Conservation (phyloP, 2,888 invertebrate genomes). For the Oscheius myriophilus region DNA sequence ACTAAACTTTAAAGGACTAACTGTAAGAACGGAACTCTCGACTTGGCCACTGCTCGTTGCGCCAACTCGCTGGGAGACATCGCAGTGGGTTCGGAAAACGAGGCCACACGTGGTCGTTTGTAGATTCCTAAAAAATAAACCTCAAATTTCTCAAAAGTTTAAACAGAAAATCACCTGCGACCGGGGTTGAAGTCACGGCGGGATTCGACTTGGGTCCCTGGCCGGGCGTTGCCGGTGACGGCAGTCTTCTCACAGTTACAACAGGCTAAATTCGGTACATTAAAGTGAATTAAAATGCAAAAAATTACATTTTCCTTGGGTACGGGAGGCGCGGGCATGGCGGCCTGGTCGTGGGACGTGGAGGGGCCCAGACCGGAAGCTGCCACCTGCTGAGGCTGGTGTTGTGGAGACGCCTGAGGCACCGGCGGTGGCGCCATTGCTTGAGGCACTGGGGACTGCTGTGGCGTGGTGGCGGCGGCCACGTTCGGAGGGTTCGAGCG, state of each 20-base stretch:
- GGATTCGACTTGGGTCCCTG: slow-evolving; percentile 3
- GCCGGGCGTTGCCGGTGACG: neutral
- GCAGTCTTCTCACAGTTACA: neutral
- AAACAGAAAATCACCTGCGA: neutral
- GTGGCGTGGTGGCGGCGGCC: neutral
- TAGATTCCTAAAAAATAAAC: slow-evolving; percentile 3
- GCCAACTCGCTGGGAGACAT: slow-evolving; percentile 10
- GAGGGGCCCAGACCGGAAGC: slow-evolving; percentile 4
- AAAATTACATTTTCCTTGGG: slow-evolving; percentile 21
- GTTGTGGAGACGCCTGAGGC: neutral
- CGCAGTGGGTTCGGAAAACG: slow-evolving; percentile 3
- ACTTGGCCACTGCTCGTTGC: neutral
- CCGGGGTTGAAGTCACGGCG: neutral
- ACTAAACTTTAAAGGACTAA: neutral
- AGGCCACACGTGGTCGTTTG: slow-evolving; percentile 16
- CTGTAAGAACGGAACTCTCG: slow-evolving; percentile 6
- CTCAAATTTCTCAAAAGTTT: neutral
- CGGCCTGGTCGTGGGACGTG: neutral
- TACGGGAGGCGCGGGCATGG: neutral
- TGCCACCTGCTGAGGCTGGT: neutral
- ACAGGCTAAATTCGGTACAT: neutral
- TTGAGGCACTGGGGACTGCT: neutral
- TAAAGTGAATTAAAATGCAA: neutral
- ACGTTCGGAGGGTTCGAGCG: neutral
- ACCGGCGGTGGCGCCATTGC: neutral